Evolutionary conservation across 2,888 invertebrate species (phyloP), one percentile per base, ranked within the genome.

Genomic region (Sepioteuthis lessoniana): DNA sequence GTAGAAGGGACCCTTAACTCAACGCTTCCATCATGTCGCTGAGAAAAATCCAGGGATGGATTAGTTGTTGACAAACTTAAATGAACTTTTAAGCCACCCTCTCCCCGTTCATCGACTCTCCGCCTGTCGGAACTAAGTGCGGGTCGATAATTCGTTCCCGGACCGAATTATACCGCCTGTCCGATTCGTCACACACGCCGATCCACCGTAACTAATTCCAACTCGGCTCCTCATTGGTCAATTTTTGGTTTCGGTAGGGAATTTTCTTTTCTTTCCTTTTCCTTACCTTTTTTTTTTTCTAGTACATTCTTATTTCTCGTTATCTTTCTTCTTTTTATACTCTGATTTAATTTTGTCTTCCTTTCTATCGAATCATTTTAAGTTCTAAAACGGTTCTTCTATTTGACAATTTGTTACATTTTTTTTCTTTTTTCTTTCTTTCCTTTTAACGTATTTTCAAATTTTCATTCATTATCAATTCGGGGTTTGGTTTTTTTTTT

Each of bases 41-140:
- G n/a, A n/a, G 76, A 35, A 76, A 76, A 76, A 76, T 76, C 76
- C 76, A 76, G n/a, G 19, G n/a, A n/a, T 35, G 76, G 76, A 76
- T 76, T 76, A 76, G 76, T 76, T 76, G 76, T 76, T 76, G 76
- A 76, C 76, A 76, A 76, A 76, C 76, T 76, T 76, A 76, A 76
- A 76, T 76, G 76, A 76, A 76, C n/a, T 76, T 76, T 76, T 76
- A 76, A 76, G 76, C n/a, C 76, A n/a, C 16, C 76, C 76, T n/a
- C 76, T n/a, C 76, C 35, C 76, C 31, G n/a, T 13, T 21, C 16
- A n/a, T 35, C n/a, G n/a, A 55, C n/a, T 76, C 76, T 16, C 76
- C 76, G 76, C 19, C 76, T n/a, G 76, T 76, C 76, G 76, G n/a
- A 76, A 76, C 76, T 76, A 76, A 76, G n/a, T n/a, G n/a, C 13